Base-by-base conservation (phyloP, 2,113 vertebrate species). In the Ramphastos sulfuratus region DNA sequence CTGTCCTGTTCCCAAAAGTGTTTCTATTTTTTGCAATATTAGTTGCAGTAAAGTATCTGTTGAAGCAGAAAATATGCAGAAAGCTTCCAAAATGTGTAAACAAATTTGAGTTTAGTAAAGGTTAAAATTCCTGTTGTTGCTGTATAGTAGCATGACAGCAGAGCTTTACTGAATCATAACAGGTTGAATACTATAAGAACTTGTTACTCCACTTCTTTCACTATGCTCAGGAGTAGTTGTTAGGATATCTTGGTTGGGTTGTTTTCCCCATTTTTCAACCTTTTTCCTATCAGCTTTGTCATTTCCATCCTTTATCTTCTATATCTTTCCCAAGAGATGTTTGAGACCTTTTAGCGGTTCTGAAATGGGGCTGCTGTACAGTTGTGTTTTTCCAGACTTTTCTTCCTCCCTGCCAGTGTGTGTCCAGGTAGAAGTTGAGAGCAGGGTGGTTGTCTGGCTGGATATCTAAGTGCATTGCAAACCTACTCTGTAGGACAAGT, bases 221-320 rank as follows among this genome's bases (percentile, higher is more conserved):
- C 24, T 1, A 3, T 85, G 58, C 31, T 20, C 23, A 70, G 39
- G 12, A 65, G 18, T 35, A 73, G 25, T 82, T 70, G 5, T 61
- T 71, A 60, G 23, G 21, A 15, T 76, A 33, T 70, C 15, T 54
- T 6, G 1, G 4, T 54, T 6, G 1, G 5, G 1, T 6, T 10
- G 8, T 52, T 27, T 23, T 24, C 1, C 14, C 21, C 6, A 7
- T 2, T 44, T 73, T 76, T 54, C 20, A 66, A 61, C 7, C 11
- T 65, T 87, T 73, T 10, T 55, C 7, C 9, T 15, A 27, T 7
- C 23, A 66, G 0, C 67, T 76, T 64, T 66, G 30, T 64, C 12
- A 12, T 6, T 70, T 87, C 82, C 20, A 50, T 85, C 21, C 35
- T 67, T 84, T 6, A 48, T 69, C 11, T 9, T 77, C 17, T 79